Conservation (phyloP, 2,888 invertebrate species). For the Aricia artaxerxes region DNA sequence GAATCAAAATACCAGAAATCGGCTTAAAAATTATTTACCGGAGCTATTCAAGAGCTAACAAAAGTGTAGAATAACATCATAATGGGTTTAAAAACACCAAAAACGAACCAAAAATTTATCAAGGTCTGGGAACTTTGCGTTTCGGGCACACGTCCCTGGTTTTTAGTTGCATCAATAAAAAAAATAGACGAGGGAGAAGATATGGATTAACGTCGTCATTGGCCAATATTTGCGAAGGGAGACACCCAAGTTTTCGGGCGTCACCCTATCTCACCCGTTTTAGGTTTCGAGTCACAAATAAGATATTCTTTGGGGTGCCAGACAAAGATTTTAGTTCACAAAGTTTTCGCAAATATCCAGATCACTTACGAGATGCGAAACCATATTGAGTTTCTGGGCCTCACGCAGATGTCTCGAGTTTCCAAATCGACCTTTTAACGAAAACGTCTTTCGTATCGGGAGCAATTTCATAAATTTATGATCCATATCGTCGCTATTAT, state of each 20-base stretch:
- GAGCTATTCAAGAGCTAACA: background rate
- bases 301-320: conserved; percentile 11
- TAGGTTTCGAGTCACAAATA: conserved; percentile 25
- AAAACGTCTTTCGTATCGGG: background rate
- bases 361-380: conserved; percentile 3
- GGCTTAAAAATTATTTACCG: background rate
- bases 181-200: conserved; percentile 57
- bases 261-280: conserved; percentile 41
- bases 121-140: conserved; percentile 44
- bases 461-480: conserved; percentile 64
- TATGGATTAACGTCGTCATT: conserved; percentile 61
- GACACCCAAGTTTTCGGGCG: conserved; percentile 58
- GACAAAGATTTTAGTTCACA: conserved; percentile 20
- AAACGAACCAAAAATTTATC: conserved; percentile 43
- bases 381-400: background rate
- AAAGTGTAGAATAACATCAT: background rate
- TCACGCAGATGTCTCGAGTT: background rate
- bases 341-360: conserved; percentile 14
- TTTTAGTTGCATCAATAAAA: conserved; percentile 59
- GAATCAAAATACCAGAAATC: conserved; percentile 12
- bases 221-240: conserved; percentile 58
- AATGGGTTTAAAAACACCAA: conserved; percentile 27
- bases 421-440: conserved; percentile 41
- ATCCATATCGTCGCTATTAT: conserved; percentile 64
- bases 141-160: conserved; percentile 49